Conservation (phyloP, 2,888 invertebrate genomes). For the Endotricha flammealis region DNA sequence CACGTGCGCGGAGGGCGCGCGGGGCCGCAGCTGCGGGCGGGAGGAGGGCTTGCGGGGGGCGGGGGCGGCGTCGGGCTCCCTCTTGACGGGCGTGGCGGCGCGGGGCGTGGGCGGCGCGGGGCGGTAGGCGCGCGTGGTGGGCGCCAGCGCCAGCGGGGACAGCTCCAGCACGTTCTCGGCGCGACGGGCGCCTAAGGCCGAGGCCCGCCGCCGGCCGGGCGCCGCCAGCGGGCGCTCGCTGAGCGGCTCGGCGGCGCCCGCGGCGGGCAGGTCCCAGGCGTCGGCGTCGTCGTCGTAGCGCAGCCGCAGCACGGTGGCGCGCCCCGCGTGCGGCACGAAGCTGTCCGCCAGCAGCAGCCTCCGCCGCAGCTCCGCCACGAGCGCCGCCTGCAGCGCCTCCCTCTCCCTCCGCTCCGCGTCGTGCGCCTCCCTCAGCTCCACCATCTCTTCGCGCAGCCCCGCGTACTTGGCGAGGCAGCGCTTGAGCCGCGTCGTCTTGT, state of each 20-base stretch:
- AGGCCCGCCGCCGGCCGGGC: constrained; percentile 59
- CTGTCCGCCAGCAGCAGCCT: constrained; percentile 93
- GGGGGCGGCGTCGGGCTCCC: constrained; percentile 43
- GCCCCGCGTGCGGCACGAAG: constrained; percentile 84
- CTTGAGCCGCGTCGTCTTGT: constrained; percentile 86
- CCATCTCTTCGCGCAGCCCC: constrained; percentile 70
- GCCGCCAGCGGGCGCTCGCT: constrained; percentile 77
- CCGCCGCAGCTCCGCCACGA: constrained; percentile 92
- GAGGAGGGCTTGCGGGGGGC: constrained; percentile 47
- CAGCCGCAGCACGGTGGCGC: constrained; percentile 70
- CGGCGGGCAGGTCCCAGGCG: constrained; percentile 67
- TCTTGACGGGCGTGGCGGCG: constrained; percentile 36
- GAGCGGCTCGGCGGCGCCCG: constrained; percentile 81
- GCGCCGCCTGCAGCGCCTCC: constrained; percentile 89
- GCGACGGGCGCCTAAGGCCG: too few species aligned
- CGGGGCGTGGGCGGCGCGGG: constrained; percentile 72
- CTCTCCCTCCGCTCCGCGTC: constrained; percentile 94
- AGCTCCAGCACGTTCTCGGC: constrained; percentile 86
- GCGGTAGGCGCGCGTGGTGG: constrained; percentile 87
- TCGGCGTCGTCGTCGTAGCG: constrained; percentile 75
- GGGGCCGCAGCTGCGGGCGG: constrained; percentile 25
- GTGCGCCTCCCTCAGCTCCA: constrained; percentile 85
- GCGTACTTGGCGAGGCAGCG: constrained; percentile 87
- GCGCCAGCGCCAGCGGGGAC: constrained; percentile 85
- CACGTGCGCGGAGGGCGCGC: constrained; percentile 44